A percentile compares a stretch with the other conserved stretches of the same genome.
These are phyloP conservation scores for Armadillidium nasatum DNA, from an alignment of 1,140 invertebrate genomes.

Conservation along the genomic window DNA sequence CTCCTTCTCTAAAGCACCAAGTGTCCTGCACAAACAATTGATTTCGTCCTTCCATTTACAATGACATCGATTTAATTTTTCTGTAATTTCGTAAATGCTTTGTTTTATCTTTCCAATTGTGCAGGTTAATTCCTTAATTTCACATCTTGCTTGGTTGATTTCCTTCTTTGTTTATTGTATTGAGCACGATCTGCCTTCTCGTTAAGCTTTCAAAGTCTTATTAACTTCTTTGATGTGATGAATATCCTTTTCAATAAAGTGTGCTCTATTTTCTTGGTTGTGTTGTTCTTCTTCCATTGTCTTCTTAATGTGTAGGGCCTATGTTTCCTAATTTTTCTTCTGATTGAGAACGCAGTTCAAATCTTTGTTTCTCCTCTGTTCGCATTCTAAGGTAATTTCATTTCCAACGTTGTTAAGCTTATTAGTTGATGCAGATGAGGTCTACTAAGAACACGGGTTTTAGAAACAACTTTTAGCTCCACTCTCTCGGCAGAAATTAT, in stretches of 20 bases:
- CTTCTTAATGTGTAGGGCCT: background rate
- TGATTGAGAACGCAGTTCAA: background rate
- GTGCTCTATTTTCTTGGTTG: background rate
- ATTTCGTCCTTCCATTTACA: slow-evolving; percentile 1
- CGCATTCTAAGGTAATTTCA: background rate
- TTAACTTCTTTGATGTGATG: background rate
- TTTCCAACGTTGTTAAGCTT: background rate
- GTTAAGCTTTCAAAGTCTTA: background rate
- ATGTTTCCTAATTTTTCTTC: background rate
- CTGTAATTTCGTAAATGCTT: background rate
- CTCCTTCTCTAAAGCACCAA: background rate
- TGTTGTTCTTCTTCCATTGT: background rate
- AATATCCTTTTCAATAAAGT: background rate
- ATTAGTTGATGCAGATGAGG: background rate
- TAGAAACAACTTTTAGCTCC: background rate
- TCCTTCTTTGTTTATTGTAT: background rate
- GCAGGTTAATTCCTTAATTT: background rate
- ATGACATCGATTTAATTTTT: background rate
- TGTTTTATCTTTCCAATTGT: background rate
- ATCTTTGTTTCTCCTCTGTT: background rate
- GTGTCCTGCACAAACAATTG: background rate
- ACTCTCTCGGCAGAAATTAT: background rate
- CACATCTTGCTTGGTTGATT: background rate
- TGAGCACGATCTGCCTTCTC: background rate
- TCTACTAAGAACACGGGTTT: background rate